Evolutionary conservation across 2,888 invertebrate species (phyloP), one percentile per base, ranked within the genome.

Genomic region (Chesias legatella): DNA sequence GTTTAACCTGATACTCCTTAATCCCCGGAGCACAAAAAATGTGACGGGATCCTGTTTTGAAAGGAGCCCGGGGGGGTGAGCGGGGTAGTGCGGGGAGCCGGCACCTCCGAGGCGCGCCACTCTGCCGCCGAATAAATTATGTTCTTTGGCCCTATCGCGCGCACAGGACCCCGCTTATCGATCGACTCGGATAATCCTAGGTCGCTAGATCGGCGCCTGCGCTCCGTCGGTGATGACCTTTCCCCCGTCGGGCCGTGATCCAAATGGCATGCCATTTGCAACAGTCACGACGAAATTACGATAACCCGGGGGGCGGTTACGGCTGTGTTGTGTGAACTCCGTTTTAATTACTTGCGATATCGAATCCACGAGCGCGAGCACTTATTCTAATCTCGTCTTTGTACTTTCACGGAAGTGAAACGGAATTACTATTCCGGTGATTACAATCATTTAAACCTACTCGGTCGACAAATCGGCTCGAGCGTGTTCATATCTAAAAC

Each of bases 81-180:
- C 43, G 63, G 44, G 50, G 44, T 59, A 47, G 58, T 47, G 63
- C 61, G 65, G 67, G 67, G 62, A 32, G 56, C 62, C 67, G 76
- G 79, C 79, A 79, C 79, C 79, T 79, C 67, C 63, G 63, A 71
- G 80, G 67, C 83, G 83, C 85, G 85, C 83, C 86, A 80, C 80
- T 58, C 78, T 79, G 85, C 85, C 85, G 86, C 86, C 85, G 84
- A 83, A 85, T 85, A 83, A 79, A 85, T 85, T 84, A 84, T 74
- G 73, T 68, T 73, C 78, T 73, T 71, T 67, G 72, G 74, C 60
- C 61, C 67, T 67, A 71, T 65, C 68, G 50, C 53, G 60, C 64
- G 57, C 60, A 53, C 56, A 53, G 67, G 63, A 61, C 69, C 36
- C 24, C 29, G 17, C 72, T 78, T 83, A 81, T 84, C 83, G 82